Conservation (phyloP, 2,797 vertebrate species). For the Spondyliosoma cantharus region DNA sequence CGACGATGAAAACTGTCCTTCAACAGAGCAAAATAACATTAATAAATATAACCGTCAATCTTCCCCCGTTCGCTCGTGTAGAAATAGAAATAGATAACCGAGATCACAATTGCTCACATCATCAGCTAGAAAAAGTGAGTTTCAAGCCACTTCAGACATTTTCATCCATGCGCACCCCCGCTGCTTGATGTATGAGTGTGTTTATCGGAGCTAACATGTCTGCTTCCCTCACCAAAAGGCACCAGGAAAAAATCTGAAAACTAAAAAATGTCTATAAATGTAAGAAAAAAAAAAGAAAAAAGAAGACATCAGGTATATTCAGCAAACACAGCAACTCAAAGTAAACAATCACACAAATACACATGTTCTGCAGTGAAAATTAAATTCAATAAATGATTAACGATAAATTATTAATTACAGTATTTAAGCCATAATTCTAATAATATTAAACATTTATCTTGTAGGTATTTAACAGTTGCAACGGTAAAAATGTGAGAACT, state of each 20-base stretch:
- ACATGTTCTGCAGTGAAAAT: background rate
- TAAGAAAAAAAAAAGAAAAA: constrained; percentile 9
- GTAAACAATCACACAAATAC: background rate
- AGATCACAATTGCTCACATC: constrained; percentile 15
- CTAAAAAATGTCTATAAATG: constrained; percentile 3
- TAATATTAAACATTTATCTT: background rate
- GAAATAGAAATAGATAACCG: background rate
- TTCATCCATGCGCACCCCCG: constrained; percentile 35
- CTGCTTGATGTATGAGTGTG: constrained; percentile 65
- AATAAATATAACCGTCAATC: background rate
- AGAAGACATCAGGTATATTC: background rate
- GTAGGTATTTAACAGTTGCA: background rate
- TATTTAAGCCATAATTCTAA: background rate
- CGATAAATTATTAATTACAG: background rate
- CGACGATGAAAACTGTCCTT: background rate
- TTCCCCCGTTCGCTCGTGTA: background rate
- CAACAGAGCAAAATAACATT: background rate
- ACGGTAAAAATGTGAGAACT: background rate
- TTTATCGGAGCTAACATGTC: constrained; percentile 50
- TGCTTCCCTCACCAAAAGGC: constrained; percentile 53
- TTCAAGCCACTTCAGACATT: constrained; percentile 44
- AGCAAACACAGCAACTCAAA: background rate
- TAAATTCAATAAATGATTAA: background rate
- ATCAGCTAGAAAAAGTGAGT: constrained; percentile 25
- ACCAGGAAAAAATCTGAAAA: constrained; percentile 6